Percentiles rank a stretch among this genome's conserved stretches.
Conservation (phyloP, 2,113 vertebrate genomes). For the Spea multiplicata region DNA sequence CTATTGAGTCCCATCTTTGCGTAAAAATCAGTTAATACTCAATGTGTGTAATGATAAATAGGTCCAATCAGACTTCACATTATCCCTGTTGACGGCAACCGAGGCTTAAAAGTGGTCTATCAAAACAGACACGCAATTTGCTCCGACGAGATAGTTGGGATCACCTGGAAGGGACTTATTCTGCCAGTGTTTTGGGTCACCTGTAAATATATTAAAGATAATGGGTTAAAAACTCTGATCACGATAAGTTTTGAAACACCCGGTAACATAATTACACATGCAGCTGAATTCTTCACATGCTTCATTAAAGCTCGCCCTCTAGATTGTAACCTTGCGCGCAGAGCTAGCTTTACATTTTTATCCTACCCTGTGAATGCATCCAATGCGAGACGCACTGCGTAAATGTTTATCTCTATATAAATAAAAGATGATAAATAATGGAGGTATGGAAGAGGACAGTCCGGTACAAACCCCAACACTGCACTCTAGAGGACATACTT, state of each 20-base stretch:
- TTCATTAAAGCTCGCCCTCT: too few species aligned
- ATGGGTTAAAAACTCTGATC: background rate
- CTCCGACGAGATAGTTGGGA: conserved; percentile 98
- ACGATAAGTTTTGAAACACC: conserved; percentile 49
- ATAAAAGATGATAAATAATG: too few species aligned
- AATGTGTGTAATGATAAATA: conserved; percentile 59
- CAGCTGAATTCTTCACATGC: too few species aligned
- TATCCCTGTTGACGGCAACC: conserved; percentile 77
- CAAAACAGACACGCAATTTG: conserved; percentile 98
- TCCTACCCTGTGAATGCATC: too few species aligned
- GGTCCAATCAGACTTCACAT: conserved; percentile 73
- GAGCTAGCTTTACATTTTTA: too few species aligned
- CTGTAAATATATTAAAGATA: conserved; percentile 60
- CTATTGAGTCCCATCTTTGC: conserved; percentile 59
- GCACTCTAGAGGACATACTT: background rate
- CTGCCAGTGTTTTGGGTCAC: conserved; percentile 99
- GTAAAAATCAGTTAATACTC: conserved; percentile 75
- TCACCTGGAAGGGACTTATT: conserved; percentile 98
- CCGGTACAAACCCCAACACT: background rate
- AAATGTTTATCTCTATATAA: too few species aligned
- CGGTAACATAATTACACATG: too few species aligned
- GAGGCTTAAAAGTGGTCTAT: conserved; percentile 97
- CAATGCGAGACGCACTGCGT: too few species aligned
- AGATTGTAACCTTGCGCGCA: too few species aligned
- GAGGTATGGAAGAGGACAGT: background rate